These are phyloP conservation scores for Neofelis nebulosa DNA, from an alignment of 2,113 vertebrate genomes.

Conservation along the genomic window DNA sequence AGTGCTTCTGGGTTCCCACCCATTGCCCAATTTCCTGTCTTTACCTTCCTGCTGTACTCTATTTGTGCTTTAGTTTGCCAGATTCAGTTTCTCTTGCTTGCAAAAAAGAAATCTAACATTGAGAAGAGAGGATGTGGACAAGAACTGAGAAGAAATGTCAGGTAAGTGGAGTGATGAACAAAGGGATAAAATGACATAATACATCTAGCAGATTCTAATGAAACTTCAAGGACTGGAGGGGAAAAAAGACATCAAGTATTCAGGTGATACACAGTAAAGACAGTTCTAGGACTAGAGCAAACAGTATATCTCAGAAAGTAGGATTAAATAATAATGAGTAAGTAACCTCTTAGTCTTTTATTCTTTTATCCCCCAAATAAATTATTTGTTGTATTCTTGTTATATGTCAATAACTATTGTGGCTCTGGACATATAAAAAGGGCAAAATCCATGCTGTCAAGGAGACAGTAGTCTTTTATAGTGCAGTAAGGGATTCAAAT, in stretches of 20 bases:
- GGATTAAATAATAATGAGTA: background rate
- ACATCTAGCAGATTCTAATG: background rate
- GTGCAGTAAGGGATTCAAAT: background rate
- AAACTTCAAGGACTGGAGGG: background rate
- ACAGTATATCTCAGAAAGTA: background rate
- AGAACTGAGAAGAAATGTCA: background rate
- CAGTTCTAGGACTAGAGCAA: background rate
- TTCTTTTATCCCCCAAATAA: background rate
- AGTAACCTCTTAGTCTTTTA: background rate
- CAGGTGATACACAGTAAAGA: background rate
- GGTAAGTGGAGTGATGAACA: background rate
- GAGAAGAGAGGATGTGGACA: background rate
- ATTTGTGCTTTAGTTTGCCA: background rate
- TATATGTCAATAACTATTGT: background rate
- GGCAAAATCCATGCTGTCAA: background rate
- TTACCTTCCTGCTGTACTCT: background rate
- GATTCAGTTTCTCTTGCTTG: background rate
- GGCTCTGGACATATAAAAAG: background rate
- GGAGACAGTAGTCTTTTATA: background rate
- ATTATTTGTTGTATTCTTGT: background rate
- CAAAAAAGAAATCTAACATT: background rate
- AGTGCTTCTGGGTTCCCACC: background rate
- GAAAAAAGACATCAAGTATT: background rate
- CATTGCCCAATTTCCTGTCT: background rate
- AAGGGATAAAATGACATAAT: background rate